phyloP scores from a whole-genome alignment of 2,888 invertebrate species.

The Meliscaeva auricollis region DNA sequence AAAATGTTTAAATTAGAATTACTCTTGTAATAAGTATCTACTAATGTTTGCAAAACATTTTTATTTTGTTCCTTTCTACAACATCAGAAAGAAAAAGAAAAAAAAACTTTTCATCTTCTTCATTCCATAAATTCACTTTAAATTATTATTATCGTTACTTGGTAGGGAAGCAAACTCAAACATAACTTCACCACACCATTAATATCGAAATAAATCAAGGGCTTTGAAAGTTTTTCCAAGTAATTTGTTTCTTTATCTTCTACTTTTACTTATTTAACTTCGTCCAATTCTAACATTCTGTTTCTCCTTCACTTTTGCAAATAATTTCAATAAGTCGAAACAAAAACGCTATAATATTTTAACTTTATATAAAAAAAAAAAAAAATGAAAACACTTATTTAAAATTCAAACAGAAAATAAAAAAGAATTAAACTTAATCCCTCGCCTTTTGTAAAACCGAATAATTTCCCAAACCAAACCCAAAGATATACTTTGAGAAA shows the following conservation, averaged over 20 bases:
- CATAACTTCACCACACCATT: constrained; percentile 20
- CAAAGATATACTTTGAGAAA: constrained; percentile 33
- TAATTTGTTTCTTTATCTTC: constrained; percentile 31
- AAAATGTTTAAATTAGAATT: too few relatives aligned
- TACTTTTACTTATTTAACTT: constrained; percentile 29
- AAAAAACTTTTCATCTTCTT: neutral
- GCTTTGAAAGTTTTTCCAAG: constrained; percentile 16
- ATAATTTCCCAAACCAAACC: constrained; percentile 27
- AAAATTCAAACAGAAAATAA: constrained; percentile 10
- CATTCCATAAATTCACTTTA: neutral
- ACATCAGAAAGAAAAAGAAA: too few relatives aligned
- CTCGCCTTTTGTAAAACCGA: constrained; percentile 13
- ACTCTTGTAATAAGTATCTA: too few relatives aligned
- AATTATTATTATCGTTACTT: neutral
- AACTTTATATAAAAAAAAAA: neutral
- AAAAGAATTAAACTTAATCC: neutral
- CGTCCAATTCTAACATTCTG: constrained; percentile 9
- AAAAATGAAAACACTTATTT: neutral
- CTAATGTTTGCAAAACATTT: too few relatives aligned
- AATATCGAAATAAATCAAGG: constrained; percentile 23
- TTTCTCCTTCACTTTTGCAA: constrained; percentile 29
- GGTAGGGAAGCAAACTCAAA: neutral
- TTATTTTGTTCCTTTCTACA: too few relatives aligned
- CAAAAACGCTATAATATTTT: constrained; percentile 20
- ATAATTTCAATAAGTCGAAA: constrained; percentile 22